These are phyloP conservation scores for Idaea aversata DNA, from an alignment of 2,888 invertebrate genomes.

Conservation along the genomic window DNA sequence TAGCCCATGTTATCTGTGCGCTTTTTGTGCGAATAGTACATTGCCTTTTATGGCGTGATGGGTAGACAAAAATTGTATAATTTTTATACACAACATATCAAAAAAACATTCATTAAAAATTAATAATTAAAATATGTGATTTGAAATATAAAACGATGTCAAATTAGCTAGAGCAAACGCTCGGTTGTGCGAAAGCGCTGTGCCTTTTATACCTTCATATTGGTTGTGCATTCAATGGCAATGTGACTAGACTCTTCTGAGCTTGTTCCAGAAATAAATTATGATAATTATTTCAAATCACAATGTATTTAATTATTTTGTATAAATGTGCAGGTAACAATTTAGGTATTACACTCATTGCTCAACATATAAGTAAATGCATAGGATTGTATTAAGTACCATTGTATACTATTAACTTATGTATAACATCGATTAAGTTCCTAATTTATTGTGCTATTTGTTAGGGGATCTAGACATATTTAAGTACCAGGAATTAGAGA, in stretches of 20 bases:
- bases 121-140: not conserved
- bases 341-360: not conserved
- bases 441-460: not conserved
- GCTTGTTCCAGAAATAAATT: not conserved
- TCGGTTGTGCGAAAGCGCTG: not conserved
- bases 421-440: not conserved
- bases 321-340: not conserved
- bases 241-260: not conserved
- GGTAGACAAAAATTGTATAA: not conserved
- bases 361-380: not conserved
- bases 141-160: not conserved
- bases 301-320: not conserved
- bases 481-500: not conserved
- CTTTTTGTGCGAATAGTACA: not conserved
- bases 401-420: not conserved
- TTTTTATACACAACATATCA: too few relatives aligned
- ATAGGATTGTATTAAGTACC: conserved; percentile 1
- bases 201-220: not conserved
- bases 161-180: not conserved
- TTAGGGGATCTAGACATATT: not conserved
- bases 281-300: not conserved
- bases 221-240: not conserved
- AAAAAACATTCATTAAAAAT: too few relatives aligned
- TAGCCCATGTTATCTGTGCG: not conserved
- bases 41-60: not conserved